Conservation (phyloP, 2,797 vertebrate species). For the Psittacula echo region DNA sequence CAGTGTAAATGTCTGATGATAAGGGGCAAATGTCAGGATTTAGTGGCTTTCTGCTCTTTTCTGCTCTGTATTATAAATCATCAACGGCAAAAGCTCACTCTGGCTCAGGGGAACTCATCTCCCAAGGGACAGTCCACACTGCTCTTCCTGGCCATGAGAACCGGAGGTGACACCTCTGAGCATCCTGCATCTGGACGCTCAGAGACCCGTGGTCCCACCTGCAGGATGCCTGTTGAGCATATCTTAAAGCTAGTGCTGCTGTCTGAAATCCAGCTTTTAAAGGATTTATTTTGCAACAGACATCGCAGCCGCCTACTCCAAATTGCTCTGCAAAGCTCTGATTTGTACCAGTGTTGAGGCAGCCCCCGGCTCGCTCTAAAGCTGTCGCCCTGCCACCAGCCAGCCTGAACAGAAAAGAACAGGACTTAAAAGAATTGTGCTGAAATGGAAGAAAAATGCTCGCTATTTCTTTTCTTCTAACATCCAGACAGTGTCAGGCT, state of each 20-base stretch:
- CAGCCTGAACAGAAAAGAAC: background rate
- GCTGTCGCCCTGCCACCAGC: background rate
- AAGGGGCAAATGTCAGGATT: background rate
- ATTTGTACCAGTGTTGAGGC: rapidly evolving
- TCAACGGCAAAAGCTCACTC: background rate
- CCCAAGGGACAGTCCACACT: background rate
- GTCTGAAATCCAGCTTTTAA: background rate
- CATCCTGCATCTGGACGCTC: background rate
- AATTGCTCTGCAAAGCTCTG: background rate
- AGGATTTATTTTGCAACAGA: background rate
- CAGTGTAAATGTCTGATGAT: background rate
- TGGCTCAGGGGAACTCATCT: background rate
- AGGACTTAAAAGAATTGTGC: background rate
- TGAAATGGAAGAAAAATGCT: background rate
- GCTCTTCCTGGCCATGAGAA: background rate
- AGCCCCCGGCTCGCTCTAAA: background rate
- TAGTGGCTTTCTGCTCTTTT: background rate
- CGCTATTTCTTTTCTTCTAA: background rate
- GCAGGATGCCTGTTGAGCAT: rapidly evolving
- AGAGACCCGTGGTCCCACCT: rapidly evolving
- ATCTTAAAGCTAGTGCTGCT: background rate
- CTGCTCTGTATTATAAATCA: background rate
- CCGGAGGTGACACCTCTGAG: background rate
- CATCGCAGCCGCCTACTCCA: rapidly evolving
- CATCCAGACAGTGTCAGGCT: background rate